phyloP scores from a whole-genome alignment of 2,888 invertebrate genomes.

The Cheilosia grossa region DNA sequence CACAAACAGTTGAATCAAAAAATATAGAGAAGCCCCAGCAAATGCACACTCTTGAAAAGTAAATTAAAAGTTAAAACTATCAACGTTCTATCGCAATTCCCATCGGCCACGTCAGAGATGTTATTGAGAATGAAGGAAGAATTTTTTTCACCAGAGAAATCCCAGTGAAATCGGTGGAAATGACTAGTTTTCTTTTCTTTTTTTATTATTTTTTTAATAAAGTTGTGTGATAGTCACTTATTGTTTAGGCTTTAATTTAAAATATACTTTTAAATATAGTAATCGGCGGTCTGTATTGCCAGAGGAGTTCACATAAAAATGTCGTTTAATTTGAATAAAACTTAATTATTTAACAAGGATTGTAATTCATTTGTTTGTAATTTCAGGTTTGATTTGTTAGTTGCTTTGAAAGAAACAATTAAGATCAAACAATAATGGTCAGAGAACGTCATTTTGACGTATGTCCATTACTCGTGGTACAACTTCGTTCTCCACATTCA shows the following conservation, averaged over 20 bases:
- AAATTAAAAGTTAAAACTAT: too few relatives aligned
- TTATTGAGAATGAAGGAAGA: slow-evolving; percentile 15
- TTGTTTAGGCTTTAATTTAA: slow-evolving; percentile 20
- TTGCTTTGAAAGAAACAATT: too few relatives aligned
- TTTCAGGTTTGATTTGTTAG: too few relatives aligned
- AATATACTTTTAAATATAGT: too few relatives aligned
- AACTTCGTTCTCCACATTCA: too few relatives aligned
- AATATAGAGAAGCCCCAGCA: slow-evolving; percentile 47
- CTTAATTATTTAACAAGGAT: slow-evolving; percentile 33
- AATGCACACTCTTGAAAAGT: slow-evolving; percentile 1
- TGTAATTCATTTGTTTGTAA: neutral
- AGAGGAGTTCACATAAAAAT: slow-evolving; percentile 12
- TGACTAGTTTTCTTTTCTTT: slow-evolving; percentile 24
- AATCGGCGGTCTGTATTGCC: slow-evolving; percentile 17
- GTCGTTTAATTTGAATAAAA: slow-evolving; percentile 59
- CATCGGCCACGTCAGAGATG: slow-evolving; percentile 38
- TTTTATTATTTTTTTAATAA: slow-evolving; percentile 37
- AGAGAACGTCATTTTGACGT: too few relatives aligned
- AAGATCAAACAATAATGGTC: too few relatives aligned
- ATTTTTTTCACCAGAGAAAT: slow-evolving; percentile 16
- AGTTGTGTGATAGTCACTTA: too few relatives aligned
- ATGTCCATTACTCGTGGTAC: too few relatives aligned
- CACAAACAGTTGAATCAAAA: slow-evolving; percentile 36
- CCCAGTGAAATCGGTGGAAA: slow-evolving; percentile 26
- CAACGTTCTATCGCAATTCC: slow-evolving; percentile 34